Evolutionary conservation across 2,797 vertebrate genomes (phyloP), one percentile per base, ranked within the genome.

Genomic region (Rallus crepitans): DNA sequence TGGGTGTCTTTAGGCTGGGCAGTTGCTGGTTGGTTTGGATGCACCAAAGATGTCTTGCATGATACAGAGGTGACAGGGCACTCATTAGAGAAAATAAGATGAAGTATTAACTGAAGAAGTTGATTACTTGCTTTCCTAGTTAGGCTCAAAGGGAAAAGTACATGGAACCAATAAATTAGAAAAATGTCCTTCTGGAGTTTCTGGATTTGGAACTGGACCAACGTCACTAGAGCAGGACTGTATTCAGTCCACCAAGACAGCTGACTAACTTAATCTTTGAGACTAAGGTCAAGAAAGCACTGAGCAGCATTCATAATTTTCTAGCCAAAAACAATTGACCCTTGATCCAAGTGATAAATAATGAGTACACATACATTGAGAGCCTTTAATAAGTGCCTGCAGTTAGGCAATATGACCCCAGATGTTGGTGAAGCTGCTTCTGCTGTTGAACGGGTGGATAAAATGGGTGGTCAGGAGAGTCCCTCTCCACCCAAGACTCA

Each of bases 51-150:
- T 85, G 30, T 64, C 63, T 81, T 90, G 35, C 65, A 28, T 94
- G 77, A 90, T 75, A 28, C 61, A 85, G 85, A 82, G 42, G 65
- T 94, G 87, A 92, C 69, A 53, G 82, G 77, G 82, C 76, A 79
- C 73, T 95, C 91, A 92, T 94, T 96, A 96, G 80, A 85, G 91
- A 92, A 95, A 89, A 55, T 66, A 87, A 90, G 42, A 31, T 50
- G 5, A 87, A 64, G 20, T 77, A 89, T 75, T 84, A 59, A 63
- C 37, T 73, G 69, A 73, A 80, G 61, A 75, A n/a, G 2, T 28
- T 85, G 70, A 47, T 47, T 82, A 21, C 30, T 82, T 37, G 15
- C 24, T 89, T 85, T 77, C 30, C 37, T 71, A 60, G 80, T 73
- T 55, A 69, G 52, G 30, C 19, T 90, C 56, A 80, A 84, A 82